Conservation (phyloP, 2,113 vertebrate genomes). For the Phrynosoma platyrhinos region DNA sequence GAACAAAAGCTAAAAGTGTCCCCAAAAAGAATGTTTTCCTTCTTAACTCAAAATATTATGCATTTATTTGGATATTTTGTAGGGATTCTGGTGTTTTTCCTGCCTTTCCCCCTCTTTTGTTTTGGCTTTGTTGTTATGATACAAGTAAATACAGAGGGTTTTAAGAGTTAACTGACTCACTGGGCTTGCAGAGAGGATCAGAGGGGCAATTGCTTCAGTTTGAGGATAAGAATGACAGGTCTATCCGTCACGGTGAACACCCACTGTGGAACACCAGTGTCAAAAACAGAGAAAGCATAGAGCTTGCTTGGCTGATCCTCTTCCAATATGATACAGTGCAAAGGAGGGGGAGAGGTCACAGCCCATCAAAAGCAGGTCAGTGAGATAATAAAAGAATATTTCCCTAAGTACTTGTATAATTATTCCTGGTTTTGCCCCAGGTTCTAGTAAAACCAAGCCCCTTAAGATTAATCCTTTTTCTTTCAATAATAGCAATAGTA, state of each 20-base stretch:
- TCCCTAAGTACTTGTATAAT: slow-evolving; percentile 26
- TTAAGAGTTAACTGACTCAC: neutral
- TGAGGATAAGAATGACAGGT: slow-evolving; percentile 13
- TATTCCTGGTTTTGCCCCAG: slow-evolving; percentile 39
- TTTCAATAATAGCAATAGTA: slow-evolving; percentile 62
- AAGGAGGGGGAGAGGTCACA: slow-evolving; percentile 25
- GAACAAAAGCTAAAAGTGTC: neutral
- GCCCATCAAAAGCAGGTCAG: slow-evolving; percentile 29
- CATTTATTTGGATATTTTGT: neutral
- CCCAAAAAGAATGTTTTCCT: slow-evolving; percentile 20
- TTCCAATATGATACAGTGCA: slow-evolving; percentile 6
- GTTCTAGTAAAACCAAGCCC: slow-evolving; percentile 20
- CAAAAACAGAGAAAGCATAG: slow-evolving; percentile 8
- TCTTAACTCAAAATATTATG: neutral
- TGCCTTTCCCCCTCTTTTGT: neutral
- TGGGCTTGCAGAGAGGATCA: fast-evolving
- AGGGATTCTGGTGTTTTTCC: too few species aligned
- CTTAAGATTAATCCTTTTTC: slow-evolving; percentile 59
- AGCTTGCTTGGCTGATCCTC: neutral
- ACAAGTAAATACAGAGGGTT: neutral
- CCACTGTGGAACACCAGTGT: slow-evolving; percentile 23
- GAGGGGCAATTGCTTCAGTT: slow-evolving; percentile 8
- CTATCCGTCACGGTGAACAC: neutral
- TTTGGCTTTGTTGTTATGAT: neutral
- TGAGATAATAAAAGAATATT: slow-evolving; percentile 18